Evolutionary conservation across 92 coral and sea anemone species (phyloP).

Genomic region (Siderastrea siderea): DNA sequence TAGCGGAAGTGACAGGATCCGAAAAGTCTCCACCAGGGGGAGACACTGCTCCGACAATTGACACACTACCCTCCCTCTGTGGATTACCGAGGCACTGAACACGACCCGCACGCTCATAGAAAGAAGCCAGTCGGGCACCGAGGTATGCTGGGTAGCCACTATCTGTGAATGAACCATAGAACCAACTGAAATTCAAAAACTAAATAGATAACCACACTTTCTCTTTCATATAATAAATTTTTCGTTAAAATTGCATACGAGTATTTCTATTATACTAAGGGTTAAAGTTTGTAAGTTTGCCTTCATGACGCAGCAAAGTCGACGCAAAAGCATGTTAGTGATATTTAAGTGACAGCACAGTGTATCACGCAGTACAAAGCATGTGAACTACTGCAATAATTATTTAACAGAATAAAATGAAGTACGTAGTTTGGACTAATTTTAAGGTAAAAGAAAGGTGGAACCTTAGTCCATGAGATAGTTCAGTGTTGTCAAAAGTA

Average conservation of each 20-base stretch:
- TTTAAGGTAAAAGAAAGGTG: too few species aligned
- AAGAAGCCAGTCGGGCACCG: conserved; percentile 99
- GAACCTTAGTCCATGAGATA: too few species aligned
- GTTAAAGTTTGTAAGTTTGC: too few species aligned
- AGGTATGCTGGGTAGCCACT: conserved; percentile 99
- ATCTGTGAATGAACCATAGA: conserved; percentile 61
- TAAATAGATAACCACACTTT: not conserved
- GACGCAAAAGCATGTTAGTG: too few species aligned
- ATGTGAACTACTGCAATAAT: too few species aligned
- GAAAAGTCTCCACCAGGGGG: conserved; percentile 99
- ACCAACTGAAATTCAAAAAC: not conserved
- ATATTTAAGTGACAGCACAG: too few species aligned
- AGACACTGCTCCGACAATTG: conserved; percentile 99
- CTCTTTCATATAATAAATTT: not conserved
- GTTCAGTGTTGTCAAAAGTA: too few species aligned
- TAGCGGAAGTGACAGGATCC: conserved; percentile 99
- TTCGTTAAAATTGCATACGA: not conserved
- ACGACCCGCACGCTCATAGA: conserved; percentile 99
- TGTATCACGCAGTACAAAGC: too few species aligned
- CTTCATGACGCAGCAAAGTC: too few species aligned
- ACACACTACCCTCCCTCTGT: conserved; percentile 99
- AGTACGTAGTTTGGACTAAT: too few species aligned
- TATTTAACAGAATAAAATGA: too few species aligned
- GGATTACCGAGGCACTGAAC: conserved; percentile 98
- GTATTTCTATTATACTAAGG: too few species aligned